Base-by-base conservation (phyloP, 2,113 vertebrate genomes). In the Phylloscopus trochilus region DNA sequence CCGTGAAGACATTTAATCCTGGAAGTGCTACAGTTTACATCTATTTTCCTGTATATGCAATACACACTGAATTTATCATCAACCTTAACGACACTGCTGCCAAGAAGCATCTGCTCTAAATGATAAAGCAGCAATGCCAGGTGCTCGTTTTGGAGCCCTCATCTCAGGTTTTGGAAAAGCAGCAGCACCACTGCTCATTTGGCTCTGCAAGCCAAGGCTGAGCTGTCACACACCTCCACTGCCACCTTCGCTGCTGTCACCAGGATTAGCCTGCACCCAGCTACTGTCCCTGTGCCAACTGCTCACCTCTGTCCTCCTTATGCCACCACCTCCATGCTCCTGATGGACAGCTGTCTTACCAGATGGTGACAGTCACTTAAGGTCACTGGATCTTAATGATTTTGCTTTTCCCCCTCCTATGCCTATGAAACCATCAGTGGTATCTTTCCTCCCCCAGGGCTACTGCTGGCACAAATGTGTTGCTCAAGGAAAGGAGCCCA, bases 221-320 rank as follows among this genome's bases (percentile, higher is more conserved):
- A 35, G 49, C 44, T 0, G 0, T 6, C 0, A 0, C 35, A 16
- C 2, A 8, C 5, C n/a, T 67, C 49, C 17, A 6, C 53, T 49
- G 84, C 78, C 87, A 70, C 76, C 64, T 21, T n/a, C 1, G 0
- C 4, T 35, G 15, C 52, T 35, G 37, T 17, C 41, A 56, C 10
- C 62, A 56, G 35, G 12, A 21, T 24, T 2, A 66, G 46, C 15
- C 74, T 0, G 4, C 35, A 39, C 14, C 55, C 37, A 19, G 30
- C 2, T 4, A 28, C 33, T 20, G 31, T 44, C 35, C 58, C 33
- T 0, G 2, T 3, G 56, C 26, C 81, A 80, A 4, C 31, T 33
- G 74, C 31, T 69, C 55, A 66, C 68, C 52, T 56, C 83, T 2
- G 0, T 8, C 58, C 37, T 37, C 5, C 1, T 67, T 51, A 70